Conservation (phyloP, 2,888 invertebrate species). For the Spodoptera exigua region DNA sequence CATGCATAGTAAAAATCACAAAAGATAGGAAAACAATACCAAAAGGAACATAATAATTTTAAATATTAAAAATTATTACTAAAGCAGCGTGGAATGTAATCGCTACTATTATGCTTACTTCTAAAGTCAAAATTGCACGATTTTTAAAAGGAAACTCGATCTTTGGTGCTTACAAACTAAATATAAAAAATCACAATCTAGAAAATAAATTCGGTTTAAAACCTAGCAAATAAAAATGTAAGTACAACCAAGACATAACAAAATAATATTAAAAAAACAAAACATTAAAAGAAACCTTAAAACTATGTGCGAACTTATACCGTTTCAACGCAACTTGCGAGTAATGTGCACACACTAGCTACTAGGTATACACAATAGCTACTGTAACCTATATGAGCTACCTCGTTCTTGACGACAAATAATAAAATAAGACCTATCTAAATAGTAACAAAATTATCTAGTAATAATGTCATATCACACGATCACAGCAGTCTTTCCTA, state of each 20-base stretch:
- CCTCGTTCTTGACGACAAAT: conserved; percentile 68
- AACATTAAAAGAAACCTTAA: conserved; percentile 35
- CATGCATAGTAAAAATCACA: conserved; percentile 75
- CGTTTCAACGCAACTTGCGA: conserved; percentile 25
- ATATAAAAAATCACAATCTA: conserved; percentile 77
- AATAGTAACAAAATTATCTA: conserved; percentile 70
- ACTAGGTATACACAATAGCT: conserved; percentile 24
- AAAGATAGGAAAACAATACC: conserved; percentile 62
- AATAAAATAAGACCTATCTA: conserved; percentile 67
- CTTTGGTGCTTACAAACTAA: conserved; percentile 85
- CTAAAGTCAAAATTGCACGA: conserved; percentile 82
- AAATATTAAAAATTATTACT: conserved; percentile 69
- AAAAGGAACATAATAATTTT: conserved; percentile 67
- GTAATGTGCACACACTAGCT: conserved; percentile 66
- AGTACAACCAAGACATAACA: conserved; percentile 65
- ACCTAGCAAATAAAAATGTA: conserved; percentile 59
- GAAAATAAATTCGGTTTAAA: conserved; percentile 77
- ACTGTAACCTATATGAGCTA: conserved; percentile 52
- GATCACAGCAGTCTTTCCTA: conserved; percentile 80
- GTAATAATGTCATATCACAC: conserved; percentile 80
- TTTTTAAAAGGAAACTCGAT: conserved; percentile 76
- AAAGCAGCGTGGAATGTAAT: conserved; percentile 69
- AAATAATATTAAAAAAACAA: conserved; percentile 54
- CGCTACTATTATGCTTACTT: conserved; percentile 68
- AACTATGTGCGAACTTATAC: conserved; percentile 51